phyloP scores from a whole-genome alignment of 2,888 invertebrate species.

The Orchestes rusci region DNA sequence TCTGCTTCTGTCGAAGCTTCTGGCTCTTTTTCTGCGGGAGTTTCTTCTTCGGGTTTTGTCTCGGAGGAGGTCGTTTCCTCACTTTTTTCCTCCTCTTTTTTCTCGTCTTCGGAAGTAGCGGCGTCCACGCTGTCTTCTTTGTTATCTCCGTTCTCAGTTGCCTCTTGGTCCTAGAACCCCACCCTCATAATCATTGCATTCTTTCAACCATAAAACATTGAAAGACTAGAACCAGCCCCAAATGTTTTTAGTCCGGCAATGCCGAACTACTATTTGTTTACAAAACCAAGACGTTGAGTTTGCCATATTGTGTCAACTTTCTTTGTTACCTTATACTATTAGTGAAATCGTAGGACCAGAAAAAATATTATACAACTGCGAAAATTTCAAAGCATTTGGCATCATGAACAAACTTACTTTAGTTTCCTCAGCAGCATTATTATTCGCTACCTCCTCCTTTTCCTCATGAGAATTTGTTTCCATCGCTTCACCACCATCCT shows the following conservation, averaged over 20 bases:
- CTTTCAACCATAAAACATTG: too few relatives aligned
- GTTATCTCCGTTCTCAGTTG: constrained; percentile 42
- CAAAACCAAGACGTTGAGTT: too few relatives aligned
- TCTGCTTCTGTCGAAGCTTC: constrained; percentile 36
- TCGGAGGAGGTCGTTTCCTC: constrained; percentile 25
- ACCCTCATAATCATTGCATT: too few relatives aligned
- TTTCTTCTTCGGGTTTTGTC: constrained; percentile 3
- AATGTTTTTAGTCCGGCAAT: too few relatives aligned
- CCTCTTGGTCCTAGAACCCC: constrained; percentile 32
- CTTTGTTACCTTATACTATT: too few relatives aligned
- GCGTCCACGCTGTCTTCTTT: constrained; percentile 38
- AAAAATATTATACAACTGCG: too few relatives aligned
- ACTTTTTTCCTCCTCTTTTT: constrained; percentile 34
- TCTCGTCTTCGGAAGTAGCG: constrained; percentile 35
- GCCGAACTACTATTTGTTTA: too few relatives aligned
- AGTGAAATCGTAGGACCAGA: too few relatives aligned
- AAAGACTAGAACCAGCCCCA: too few relatives aligned
- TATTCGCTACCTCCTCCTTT: constrained; percentile 38
- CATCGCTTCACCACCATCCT: constrained; percentile 32
- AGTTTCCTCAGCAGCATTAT: constrained; percentile 33
- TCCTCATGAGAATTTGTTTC: constrained; percentile 38
- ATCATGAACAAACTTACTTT: constrained; percentile 27
- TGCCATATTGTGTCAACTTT: too few relatives aligned
- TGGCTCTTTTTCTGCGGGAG: constrained; percentile 20
- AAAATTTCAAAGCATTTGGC: too few relatives aligned